Base-by-base conservation (phyloP, 2,113 vertebrate genomes). In the Salvelinus fontinalis region DNA sequence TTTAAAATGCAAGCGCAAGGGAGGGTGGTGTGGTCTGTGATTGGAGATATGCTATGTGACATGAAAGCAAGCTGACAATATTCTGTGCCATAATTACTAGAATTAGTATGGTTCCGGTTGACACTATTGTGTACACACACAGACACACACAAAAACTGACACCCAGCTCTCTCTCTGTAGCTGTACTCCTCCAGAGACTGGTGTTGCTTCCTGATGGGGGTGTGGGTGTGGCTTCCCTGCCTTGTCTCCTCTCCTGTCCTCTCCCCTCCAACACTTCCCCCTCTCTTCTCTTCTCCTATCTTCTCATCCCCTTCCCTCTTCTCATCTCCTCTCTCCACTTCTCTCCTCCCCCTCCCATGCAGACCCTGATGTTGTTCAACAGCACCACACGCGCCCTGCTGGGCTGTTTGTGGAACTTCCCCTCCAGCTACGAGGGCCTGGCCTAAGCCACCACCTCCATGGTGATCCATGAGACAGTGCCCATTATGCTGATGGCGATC, bases 361-460 rank as follows among this genome's bases (percentile, higher is more conserved):
- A 95, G 94, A 90, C 88, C 0, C 66, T 95, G 70, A 94, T 94
- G 93, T 65, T 95, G 65, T 85, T 95, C 69, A 93, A 90, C 88
- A 93, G 89, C 84, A 95, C 94, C 14, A 94, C 90, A 1, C 91
- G 92, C 59, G 92, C 95, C 44, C 87, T 94, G 73, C 83, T 95
- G 82, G 92, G 93, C 31, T 95, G 94, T 60, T 79, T 94, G 20
- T 95, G 94, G 94, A 86, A 93, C 75, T 95, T 95, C 24, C 93
- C 93, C 2, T 78, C 78, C 18, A 68, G 5, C 16, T 70, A 80
- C 79, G 88, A 80, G 1, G 92, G 92, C 14, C 81, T 94, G 79
- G 83, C 85, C 26, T 95, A 91, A 14, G 92, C 92, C 34, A 94
- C 92, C 7, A 79, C 90, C n/a, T 93, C 94, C 39, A 86, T 95